Percentiles rank a stretch among this genome's conserved stretches.
Conservation (phyloP, 2,113 vertebrate genomes). For the Climacteris rufus region DNA sequence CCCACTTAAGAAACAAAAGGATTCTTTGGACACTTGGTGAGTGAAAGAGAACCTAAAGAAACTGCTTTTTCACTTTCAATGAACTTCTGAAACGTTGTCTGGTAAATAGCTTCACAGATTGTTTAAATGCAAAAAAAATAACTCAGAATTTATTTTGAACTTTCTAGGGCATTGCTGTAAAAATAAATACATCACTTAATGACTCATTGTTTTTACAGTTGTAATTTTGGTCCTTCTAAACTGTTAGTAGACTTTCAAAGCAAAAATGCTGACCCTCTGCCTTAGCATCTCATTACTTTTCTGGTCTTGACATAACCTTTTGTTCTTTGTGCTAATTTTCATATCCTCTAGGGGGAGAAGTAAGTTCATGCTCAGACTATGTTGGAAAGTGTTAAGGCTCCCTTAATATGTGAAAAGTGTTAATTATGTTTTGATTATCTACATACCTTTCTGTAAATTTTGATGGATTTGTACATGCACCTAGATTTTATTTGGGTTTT, state of each 20-base stretch:
- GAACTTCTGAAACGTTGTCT: background rate
- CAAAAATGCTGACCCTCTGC: background rate
- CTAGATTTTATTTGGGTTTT: background rate
- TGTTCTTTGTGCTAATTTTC: background rate
- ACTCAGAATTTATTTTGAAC: background rate
- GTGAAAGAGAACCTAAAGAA: background rate
- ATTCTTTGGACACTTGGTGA: background rate
- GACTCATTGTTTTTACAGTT: background rate
- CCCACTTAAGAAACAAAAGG: fast-evolving
- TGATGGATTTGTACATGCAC: background rate
- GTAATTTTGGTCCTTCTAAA: background rate
- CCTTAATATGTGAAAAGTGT: background rate
- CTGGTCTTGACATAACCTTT: background rate
- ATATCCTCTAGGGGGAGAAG: constrained; percentile 59
- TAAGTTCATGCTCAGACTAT: background rate
- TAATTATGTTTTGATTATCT: background rate
- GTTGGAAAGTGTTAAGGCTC: background rate
- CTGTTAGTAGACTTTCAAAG: background rate
- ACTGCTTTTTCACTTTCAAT: background rate
- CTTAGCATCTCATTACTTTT: background rate
- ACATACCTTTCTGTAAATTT: background rate
- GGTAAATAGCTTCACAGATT: background rate
- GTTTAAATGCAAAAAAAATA: background rate
- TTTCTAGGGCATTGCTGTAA: background rate
- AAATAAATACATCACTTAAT: background rate